These are phyloP conservation scores for Drosophila nigrodunni DNA, from an alignment of 1,140 invertebrate species.

Conservation along the genomic window DNA sequence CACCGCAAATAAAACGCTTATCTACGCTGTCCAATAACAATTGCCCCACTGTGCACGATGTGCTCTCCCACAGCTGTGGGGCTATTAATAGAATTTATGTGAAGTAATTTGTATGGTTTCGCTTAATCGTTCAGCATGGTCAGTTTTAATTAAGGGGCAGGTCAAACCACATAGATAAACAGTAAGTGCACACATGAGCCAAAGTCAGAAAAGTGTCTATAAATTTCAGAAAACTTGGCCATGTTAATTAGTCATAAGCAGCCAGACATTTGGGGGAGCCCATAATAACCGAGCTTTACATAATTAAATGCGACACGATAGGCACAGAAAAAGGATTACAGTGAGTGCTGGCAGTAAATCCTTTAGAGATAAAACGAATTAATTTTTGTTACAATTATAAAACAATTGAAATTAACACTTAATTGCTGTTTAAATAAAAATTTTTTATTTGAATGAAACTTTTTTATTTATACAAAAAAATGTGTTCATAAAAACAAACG, in stretches of 20 bases:
- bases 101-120: constrained; percentile 47
- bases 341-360: background rate
- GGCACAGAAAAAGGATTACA: background rate
- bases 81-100: constrained; percentile 54
- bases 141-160: constrained; percentile 40
- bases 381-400: background rate
- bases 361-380: too few relatives aligned
- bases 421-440: too few relatives aligned
- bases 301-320: constrained; percentile 51
- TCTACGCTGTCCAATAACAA: constrained; percentile 5
- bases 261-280: constrained; percentile 19
- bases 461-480: background rate
- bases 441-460: background rate
- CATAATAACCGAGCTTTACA: constrained; percentile 63
- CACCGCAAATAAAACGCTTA: constrained; percentile 17
- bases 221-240: constrained; percentile 50
- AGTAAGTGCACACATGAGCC: constrained; percentile 5
- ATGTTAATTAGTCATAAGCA: constrained; percentile 31
- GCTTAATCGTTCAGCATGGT: constrained; percentile 54
- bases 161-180: constrained; percentile 15
- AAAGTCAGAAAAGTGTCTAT: constrained; percentile 43
- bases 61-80: background rate
- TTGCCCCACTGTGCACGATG: background rate
- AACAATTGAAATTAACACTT: too few relatives aligned
- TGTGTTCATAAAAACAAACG: constrained; percentile 4